These are phyloP conservation scores for Magallana ariakensis DNA, from an alignment of 1,140 invertebrate species.

Conservation along the genomic window DNA sequence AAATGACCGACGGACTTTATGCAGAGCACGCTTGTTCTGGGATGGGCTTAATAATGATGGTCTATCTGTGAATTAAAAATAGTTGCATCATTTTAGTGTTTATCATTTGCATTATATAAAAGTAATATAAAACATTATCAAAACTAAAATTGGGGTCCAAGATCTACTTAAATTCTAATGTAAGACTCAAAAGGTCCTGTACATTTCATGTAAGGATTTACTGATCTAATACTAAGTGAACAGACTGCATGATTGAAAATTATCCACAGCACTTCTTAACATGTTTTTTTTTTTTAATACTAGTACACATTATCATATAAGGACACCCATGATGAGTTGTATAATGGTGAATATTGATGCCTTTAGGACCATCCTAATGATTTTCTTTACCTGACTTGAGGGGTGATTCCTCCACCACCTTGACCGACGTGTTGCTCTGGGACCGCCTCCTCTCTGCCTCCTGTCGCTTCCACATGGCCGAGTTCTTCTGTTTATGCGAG, in stretches of 20 bases:
- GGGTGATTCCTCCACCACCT: constrained; percentile 68
- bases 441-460: constrained; percentile 57
- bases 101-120: not conserved
- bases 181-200: no score
- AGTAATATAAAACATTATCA: not conserved
- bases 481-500: constrained; percentile 64
- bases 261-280: no score
- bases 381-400: constrained; percentile 57
- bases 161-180: no score
- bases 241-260: no score
- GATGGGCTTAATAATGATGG: constrained; percentile 57
- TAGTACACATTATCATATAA: no score
- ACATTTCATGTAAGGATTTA: no score
- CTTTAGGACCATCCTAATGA: no score
- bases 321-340: not conserved
- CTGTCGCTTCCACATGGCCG: constrained; percentile 51
- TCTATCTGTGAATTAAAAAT: constrained; percentile 34
- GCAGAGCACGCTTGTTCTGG: constrained; percentile 62
- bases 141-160: no score
- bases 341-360: no score
- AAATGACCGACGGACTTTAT: constrained; percentile 64
- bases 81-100: not conserved
- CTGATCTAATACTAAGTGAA: no score
- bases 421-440: constrained; percentile 38
- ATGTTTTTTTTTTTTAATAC: no score